Conservation (phyloP, 2,797 vertebrate genomes). For the Mareca penelope region DNA sequence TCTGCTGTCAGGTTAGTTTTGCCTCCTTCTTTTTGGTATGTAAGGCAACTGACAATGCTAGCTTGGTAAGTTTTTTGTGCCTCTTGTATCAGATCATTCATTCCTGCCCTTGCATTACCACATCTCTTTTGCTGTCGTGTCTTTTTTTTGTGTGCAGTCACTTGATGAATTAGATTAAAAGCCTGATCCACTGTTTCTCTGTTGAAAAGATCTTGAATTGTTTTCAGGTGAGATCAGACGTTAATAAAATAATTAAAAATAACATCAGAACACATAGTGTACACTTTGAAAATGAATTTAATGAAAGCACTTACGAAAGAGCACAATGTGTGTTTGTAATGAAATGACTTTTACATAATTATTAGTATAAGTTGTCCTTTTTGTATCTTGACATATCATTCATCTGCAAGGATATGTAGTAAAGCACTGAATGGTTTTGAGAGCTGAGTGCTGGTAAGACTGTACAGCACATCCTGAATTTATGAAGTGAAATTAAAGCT, state of each 20-base stretch:
- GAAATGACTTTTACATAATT: not conserved
- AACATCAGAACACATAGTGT: not conserved
- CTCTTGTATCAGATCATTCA: not conserved
- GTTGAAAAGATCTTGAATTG: not conserved
- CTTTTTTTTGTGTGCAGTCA: not conserved
- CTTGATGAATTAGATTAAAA: slow-evolving; percentile 16
- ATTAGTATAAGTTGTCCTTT: not conserved
- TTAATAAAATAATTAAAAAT: slow-evolving; percentile 44
- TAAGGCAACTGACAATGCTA: not conserved
- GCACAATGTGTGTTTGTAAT: not conserved
- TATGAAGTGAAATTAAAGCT: not conserved
- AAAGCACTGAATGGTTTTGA: not conserved
- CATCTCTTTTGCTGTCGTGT: not conserved
- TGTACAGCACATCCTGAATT: not conserved
- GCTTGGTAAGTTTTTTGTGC: not conserved
- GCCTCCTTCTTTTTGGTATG: not conserved
- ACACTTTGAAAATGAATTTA: not conserved
- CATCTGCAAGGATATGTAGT: not conserved
- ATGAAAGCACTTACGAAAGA: not conserved
- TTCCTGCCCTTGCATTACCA: not conserved
- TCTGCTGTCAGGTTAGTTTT: not conserved
- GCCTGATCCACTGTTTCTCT: not conserved
- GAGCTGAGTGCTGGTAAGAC: not conserved
- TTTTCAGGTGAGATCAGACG: not conserved
- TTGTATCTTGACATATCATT: not conserved